These are phyloP conservation scores for Metridium senile DNA, from an alignment of 92 coral and sea anemone genomes.

Conservation along the genomic window DNA sequence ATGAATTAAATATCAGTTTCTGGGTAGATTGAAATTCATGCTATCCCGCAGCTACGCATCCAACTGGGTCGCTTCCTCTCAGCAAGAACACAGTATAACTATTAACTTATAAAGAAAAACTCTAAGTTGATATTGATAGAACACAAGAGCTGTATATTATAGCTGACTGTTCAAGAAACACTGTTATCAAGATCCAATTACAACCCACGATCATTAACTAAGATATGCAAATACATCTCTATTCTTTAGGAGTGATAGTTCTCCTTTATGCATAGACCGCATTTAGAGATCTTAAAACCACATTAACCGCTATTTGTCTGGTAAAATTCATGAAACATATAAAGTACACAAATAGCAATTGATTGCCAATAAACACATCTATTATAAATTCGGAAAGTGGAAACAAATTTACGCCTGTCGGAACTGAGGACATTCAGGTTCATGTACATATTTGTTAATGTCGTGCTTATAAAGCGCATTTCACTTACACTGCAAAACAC, in stretches of 20 bases:
- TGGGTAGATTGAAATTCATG: conserved; percentile 1
- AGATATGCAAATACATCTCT: neutral
- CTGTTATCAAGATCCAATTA: conserved; percentile 11
- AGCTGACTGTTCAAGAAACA: neutral
- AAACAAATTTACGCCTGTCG: no score
- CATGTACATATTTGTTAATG: no score
- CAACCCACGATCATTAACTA: neutral
- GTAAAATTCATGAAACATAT: neutral
- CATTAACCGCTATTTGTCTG: conserved; percentile 2
- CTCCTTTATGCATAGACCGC: neutral
- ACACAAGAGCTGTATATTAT: neutral
- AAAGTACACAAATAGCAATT: neutral
- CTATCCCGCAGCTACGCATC: neutral
- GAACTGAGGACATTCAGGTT: no score
- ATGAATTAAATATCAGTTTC: conserved; percentile 12
- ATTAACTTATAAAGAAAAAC: neutral
- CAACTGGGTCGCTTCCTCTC: neutral
- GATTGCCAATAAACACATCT: neutral
- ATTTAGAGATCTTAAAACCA: conserved; percentile 4
- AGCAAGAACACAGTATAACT: conserved; percentile 1
- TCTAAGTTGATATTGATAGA: neutral
- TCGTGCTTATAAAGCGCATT: no score
- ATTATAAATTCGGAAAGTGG: no score
- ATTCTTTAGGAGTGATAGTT: neutral
- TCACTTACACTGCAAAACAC: no score